Evolutionary conservation across 1,140 invertebrate genomes (phyloP).

Genomic region (Drosophila triauraria): DNA sequence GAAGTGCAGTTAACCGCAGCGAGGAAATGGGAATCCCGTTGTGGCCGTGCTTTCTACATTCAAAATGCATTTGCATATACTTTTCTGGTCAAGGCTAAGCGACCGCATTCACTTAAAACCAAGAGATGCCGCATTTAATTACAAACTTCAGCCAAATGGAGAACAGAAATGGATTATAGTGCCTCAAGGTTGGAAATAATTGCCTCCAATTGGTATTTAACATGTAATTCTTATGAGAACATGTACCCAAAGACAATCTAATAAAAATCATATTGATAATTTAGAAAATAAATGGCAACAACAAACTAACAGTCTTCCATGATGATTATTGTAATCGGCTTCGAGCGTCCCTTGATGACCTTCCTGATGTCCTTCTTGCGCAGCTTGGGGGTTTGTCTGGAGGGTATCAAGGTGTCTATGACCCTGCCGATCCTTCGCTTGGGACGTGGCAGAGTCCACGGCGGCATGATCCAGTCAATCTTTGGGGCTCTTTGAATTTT

Average conservation of each 20-base stretch:
- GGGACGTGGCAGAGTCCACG: not conserved
- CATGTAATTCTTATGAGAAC: too few relatives aligned
- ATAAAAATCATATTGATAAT: too few relatives aligned
- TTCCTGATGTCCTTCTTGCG: not conserved
- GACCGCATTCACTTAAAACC: not conserved
- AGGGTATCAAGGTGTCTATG: not conserved
- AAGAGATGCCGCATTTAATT: not conserved
- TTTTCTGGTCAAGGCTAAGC: slow-evolving; percentile 30
- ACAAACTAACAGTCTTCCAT: not conserved
- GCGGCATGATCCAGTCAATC: not conserved
- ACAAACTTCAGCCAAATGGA: not conserved
- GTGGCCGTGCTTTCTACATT: slow-evolving; percentile 22
- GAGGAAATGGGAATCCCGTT: slow-evolving; percentile 22
- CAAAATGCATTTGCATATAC: slow-evolving; percentile 26
- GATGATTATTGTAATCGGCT: not conserved
- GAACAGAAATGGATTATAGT: too few relatives aligned
- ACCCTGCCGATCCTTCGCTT: not conserved
- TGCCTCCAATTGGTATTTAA: too few relatives aligned
- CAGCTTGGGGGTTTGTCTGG: not conserved
- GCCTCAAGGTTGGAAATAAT: too few relatives aligned
- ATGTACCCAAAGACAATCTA: too few relatives aligned
- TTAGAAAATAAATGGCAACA: not conserved
- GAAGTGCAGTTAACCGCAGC: slow-evolving; percentile 48
- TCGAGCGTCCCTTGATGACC: not conserved
- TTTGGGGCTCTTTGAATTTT: too few relatives aligned